These are phyloP conservation scores for Myotis planiceps DNA, from an alignment of 2,797 vertebrate species.

Conservation along the genomic window DNA sequence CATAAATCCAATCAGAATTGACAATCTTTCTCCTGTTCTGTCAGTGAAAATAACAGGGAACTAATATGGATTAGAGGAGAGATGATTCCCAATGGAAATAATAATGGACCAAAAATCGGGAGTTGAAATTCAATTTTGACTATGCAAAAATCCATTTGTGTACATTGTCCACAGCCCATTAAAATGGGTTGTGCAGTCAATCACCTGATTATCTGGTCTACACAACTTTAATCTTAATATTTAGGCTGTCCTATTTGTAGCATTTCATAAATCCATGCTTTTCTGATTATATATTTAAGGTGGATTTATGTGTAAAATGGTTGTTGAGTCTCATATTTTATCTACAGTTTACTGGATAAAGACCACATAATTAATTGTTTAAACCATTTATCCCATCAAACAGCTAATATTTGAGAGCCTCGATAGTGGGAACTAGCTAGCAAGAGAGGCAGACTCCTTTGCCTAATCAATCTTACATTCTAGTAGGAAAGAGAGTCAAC, in stretches of 20 bases:
- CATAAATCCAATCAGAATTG: not conserved
- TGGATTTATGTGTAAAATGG: not conserved
- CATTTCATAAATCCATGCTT: not conserved
- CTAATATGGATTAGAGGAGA: not conserved
- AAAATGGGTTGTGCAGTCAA: not conserved
- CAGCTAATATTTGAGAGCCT: not conserved
- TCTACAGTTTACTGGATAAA: not conserved
- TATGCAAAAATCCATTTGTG: not conserved
- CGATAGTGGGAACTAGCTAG: not conserved
- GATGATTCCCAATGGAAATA: not conserved
- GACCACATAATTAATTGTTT: not conserved
- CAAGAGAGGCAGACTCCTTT: not conserved
- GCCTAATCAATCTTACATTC: not conserved
- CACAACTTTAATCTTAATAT: not conserved
- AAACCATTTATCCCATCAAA: not conserved
- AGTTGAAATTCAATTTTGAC: not conserved
- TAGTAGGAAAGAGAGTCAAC: not conserved
- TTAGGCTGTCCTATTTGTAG: not conserved
- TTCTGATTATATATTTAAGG: not conserved
- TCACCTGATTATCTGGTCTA: not conserved
- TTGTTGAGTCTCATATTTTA: not conserved
- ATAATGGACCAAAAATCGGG: not conserved
- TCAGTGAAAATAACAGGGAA: constrained; percentile 1
- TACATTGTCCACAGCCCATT: not conserved
- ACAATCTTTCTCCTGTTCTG: not conserved